Base-by-base conservation (phyloP, 1,140 invertebrate genomes). In the Leptinotarsa texana region DNA sequence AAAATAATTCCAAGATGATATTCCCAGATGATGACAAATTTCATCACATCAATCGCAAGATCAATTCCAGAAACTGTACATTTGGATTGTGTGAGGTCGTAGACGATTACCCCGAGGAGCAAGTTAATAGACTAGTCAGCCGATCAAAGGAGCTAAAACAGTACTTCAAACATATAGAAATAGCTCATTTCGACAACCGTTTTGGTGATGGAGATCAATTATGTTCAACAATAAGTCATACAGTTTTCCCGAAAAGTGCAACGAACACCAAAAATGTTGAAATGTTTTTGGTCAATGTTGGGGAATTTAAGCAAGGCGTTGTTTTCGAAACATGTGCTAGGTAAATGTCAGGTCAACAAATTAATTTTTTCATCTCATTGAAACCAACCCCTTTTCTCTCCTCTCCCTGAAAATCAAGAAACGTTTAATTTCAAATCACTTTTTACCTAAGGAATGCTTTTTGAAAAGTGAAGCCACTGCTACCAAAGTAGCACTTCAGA, bases 271-370 rank as follows among this genome's bases (percentile, higher is more conserved):
- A 74, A 6, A 69, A 77, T 48, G 18, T 62, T 5, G 75, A 74
- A 61, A 57, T 49, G 69, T 47, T 69, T n/a, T 47, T 77, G 17
- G 51, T 77, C 3, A 77, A 69, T 49, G 22, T 63, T 13, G 49
- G 27, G 3, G 57, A 77, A 6, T 77, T 74, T 24, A 33, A 63
- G 27, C 76, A 77, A 51, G 76, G 57, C 22, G 51, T 77, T 6
- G 76, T 74, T 33, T 22, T n/a, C 18, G 70, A 67, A 68, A 68
- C 24, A 22, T 77, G 76, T 49, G 17, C 18, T 13, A 73, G 42
- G 76, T 77, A 74, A 73, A 61, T 61, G 13, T 57, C 33, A 42
- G 33, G 8, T 42, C 8, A 8, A 42, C 33, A 42, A 42, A 42
- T 8, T 42, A 42, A 8, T 42, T 11, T 11, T 3, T 11, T 8